Conservation (phyloP, 2,888 invertebrate species). For the Ormyrus nitidulus region DNA sequence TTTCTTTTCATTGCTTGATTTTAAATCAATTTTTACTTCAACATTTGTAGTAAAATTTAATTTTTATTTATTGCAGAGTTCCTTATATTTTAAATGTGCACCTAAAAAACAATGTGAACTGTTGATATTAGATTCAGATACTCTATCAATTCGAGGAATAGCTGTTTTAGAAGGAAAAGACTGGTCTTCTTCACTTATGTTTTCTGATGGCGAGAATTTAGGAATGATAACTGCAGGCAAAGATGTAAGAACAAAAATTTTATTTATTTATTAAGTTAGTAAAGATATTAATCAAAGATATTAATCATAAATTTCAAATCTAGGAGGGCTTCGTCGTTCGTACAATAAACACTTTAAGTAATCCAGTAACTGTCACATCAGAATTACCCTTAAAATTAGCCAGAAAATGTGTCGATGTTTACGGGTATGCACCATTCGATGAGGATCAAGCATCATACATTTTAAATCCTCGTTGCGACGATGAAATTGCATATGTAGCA, state of each 20-base stretch:
- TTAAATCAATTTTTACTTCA: slow-evolving; percentile 30
- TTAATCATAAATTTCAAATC: slow-evolving; percentile 40
- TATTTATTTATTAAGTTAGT: not conserved
- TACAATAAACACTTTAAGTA: slow-evolving; percentile 81
- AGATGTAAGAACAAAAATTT: slow-evolving; percentile 79
- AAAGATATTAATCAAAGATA: no score
- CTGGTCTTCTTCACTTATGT: slow-evolving; percentile 77
- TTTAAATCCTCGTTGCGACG: slow-evolving; percentile 81
- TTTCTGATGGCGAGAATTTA: slow-evolving; percentile 87
- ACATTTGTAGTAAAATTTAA: slow-evolving; percentile 42
- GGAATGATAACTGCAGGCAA: slow-evolving; percentile 87
- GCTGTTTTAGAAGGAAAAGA: slow-evolving; percentile 73
- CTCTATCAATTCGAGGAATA: slow-evolving; percentile 76
- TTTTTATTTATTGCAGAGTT: slow-evolving; percentile 79
- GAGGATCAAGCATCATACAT: slow-evolving; percentile 78
- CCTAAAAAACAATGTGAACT: slow-evolving; percentile 73
- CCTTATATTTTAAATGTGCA: slow-evolving; percentile 85
- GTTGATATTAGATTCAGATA: slow-evolving; percentile 75
- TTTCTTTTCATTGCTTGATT: slow-evolving; percentile 61
- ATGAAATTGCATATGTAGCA: slow-evolving; percentile 86
- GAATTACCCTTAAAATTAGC: slow-evolving; percentile 85
- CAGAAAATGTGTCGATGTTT: slow-evolving; percentile 86
- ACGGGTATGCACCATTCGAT: slow-evolving; percentile 85
- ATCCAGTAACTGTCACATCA: slow-evolving; percentile 78
- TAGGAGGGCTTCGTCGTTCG: slow-evolving; percentile 89